These are phyloP conservation scores for Nasonia longicornis DNA, from an alignment of 1,140 invertebrate genomes.

Conservation along the genomic window DNA sequence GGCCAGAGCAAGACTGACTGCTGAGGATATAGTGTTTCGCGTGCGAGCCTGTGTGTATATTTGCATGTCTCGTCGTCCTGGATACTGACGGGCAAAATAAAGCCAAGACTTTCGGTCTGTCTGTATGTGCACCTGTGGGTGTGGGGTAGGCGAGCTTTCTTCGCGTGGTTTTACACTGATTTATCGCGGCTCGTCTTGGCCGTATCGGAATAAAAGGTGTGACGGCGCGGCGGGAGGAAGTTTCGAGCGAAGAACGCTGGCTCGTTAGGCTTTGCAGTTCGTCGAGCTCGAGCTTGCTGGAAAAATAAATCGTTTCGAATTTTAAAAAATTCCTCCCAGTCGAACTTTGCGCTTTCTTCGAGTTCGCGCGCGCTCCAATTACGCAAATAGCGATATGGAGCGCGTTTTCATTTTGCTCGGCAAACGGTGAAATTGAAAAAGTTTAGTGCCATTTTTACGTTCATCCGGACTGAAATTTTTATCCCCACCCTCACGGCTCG, in stretches of 20 bases:
- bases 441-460: background rate
- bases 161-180: background rate
- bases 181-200: background rate
- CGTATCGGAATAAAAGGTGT: no score
- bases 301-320: no score
- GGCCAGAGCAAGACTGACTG: background rate
- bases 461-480: background rate
- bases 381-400: background rate
- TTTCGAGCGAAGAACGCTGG: no score
- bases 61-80: slow-evolving; percentile 20
- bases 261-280: no score
- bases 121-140: no score
- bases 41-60: background rate
- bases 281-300: no score
- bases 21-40: background rate
- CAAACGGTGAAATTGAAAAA: background rate
- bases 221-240: no score
- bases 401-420: background rate
- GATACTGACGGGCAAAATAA: slow-evolving; percentile 29
- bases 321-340: no score
- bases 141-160: background rate
- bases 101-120: background rate
- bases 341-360: no score
- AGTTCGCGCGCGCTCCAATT: no score
- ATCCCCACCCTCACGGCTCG: background rate